phyloP scores from a whole-genome alignment of 2,888 invertebrate species.

The Eledona agricola region DNA sequence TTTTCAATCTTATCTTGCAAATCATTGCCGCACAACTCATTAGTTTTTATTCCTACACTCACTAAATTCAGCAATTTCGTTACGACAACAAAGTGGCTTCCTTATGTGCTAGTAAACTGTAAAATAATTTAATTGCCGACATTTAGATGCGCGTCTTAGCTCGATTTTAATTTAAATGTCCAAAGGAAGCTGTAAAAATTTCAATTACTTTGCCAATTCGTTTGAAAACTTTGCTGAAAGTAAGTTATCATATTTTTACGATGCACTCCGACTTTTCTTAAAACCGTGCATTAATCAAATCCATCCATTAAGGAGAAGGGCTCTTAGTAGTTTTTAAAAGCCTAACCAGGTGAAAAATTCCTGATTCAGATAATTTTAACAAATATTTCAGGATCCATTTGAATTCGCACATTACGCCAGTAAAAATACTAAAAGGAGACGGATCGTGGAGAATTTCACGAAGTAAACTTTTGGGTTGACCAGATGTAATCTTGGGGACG shows the following conservation, averaged over 20 bases:
- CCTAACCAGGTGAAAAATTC: conserved; percentile 1
- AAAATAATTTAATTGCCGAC: conserved; percentile 28
- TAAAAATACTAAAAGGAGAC: conserved; percentile 1
- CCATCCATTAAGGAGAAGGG: conserved; percentile 16
- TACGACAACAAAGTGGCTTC: conserved; percentile 19
- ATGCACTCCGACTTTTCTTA: conserved; percentile 20
- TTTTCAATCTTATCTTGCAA: too few species aligned
- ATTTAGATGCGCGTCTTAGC: conserved; percentile 27
- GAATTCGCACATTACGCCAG: neutral
- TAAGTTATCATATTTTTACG: conserved; percentile 28
- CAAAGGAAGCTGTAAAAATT: conserved; percentile 26
- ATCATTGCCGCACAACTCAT: too few species aligned
- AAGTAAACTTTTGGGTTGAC: conserved; percentile 18
- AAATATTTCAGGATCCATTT: neutral
- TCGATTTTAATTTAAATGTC: conserved; percentile 24
- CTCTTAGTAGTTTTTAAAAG: conserved; percentile 18
- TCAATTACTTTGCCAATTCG: conserved; percentile 30
- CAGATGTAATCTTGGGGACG: conserved; percentile 20
- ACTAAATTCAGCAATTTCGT: conserved; percentile 9
- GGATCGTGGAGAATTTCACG: conserved; percentile 7
- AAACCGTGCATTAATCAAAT: conserved; percentile 26
- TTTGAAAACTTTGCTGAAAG: conserved; percentile 29
- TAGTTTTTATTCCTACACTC: neutral
- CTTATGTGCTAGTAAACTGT: conserved; percentile 16
- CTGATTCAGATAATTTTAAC: conserved; percentile 2